Base-by-base conservation (phyloP, 2,797 vertebrate genomes). In the Picus viridis region DNA sequence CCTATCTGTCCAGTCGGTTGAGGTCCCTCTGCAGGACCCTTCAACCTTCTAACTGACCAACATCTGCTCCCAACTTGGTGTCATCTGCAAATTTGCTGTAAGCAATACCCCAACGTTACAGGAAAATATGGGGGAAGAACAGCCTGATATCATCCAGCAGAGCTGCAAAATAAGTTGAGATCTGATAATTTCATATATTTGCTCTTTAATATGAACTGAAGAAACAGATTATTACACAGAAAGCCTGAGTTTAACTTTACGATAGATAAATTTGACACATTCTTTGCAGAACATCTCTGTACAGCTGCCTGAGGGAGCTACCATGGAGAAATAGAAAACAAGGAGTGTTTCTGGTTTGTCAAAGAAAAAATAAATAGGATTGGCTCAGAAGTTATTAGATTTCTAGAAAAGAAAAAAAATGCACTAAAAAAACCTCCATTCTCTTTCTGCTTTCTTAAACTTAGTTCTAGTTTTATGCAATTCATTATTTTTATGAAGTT, bases 201-300 rank as follows among this genome's bases (percentile, higher is more conserved):
- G 1, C 10, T 85, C 22, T 93, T 75, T 68, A 68, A 45, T 80
- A 34, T 9, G 34, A 89, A 47, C 36, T 72, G 59, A 87, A 74
- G 23, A 90, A 87, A 32, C 16, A 62, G 12, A 34, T 17, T 63
- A 14, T 64, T 73, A 27, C 39, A 71, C 17, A 83, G 47, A 75
- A 95, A 93, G 88, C 49, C 18, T 18, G 43, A 61, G 16, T 67
- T 91, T 90, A 78, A 7, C 43, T 10, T 86, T 87, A 41, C 30
- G 7, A 19, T 2, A 51, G 36, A 74, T 34, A 71, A 77, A 87
- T 85, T 12, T 80, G 78, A 58, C 62, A 51, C 10, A 53, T 89
- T 75, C n/a, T 80, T 89, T 45, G 17, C 58, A 62, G 67, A 93
- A 77, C 16, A 41, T 24, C 51, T 74, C 32, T 63, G 18, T 68